These are phyloP conservation scores for Drosophila santomea DNA, from an alignment of 1,140 invertebrate species.

Conservation along the genomic window DNA sequence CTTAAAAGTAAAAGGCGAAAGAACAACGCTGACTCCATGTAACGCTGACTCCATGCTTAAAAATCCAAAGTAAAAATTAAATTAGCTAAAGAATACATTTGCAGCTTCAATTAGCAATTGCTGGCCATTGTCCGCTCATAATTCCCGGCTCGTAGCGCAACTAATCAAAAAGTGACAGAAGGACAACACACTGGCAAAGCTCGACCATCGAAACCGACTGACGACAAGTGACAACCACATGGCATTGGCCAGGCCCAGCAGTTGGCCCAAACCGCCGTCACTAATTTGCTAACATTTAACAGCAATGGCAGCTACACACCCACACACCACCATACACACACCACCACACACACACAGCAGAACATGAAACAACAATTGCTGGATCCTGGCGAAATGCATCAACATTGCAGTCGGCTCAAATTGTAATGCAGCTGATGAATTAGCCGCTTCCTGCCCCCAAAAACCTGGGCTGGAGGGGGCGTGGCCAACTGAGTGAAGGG, in stretches of 20 bases:
- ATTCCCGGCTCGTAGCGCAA: slow-evolving; percentile 21
- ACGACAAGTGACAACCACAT: slow-evolving; percentile 68
- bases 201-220: slow-evolving; percentile 50
- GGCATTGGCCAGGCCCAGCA: slow-evolving; percentile 38
- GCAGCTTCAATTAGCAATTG: slow-evolving; percentile 30
- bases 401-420: slow-evolving; percentile 55
- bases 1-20: neutral
- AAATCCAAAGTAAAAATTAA: slow-evolving; percentile 9
- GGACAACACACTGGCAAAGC: slow-evolving; percentile 17
- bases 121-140: neutral
- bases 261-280: slow-evolving; percentile 67
- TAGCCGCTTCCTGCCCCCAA: slow-evolving; percentile 31
- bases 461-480: neutral
- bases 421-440: slow-evolving; percentile 61
- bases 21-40: neutral
- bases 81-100: slow-evolving; percentile 13
- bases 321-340: too few species aligned
- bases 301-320: slow-evolving; percentile 48
- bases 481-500: too few species aligned
- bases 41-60: neutral
- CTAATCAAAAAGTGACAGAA: slow-evolving; percentile 63
- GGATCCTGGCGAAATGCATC: slow-evolving; percentile 40
- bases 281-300: slow-evolving; percentile 75
- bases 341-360: slow-evolving; percentile 6
- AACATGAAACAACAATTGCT: slow-evolving; percentile 26